Conservation (phyloP, 2,888 invertebrate genomes). For the Terebella lapidaria region DNA sequence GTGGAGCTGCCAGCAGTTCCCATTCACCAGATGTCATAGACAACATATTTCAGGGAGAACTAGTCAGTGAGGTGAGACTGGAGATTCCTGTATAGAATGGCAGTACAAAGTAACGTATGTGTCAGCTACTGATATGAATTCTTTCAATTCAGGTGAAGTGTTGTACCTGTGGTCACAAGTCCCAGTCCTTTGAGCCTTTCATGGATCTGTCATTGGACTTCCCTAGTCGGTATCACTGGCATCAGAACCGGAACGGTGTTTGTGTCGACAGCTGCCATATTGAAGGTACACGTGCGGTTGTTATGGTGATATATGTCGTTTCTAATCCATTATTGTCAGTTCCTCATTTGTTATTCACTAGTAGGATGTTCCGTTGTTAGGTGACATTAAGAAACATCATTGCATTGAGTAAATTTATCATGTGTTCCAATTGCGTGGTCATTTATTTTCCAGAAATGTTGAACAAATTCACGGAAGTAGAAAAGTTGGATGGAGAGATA, state of each 20-base stretch:
- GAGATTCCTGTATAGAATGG: background rate
- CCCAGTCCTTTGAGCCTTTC: conserved; percentile 43
- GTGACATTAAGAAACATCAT: too few species aligned
- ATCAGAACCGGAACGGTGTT: background rate
- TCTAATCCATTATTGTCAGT: background rate
- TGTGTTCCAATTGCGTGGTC: too few species aligned
- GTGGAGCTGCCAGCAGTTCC: background rate
- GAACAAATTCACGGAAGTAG: conserved; percentile 43
- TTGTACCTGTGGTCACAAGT: conserved; percentile 36
- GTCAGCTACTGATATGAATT: too few species aligned
- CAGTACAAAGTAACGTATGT: too few species aligned
- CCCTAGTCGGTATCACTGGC: conserved; percentile 39
- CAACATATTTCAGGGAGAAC: conserved; percentile 42
- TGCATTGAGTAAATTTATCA: too few species aligned
- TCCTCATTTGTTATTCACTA: too few species aligned
- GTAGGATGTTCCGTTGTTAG: too few species aligned
- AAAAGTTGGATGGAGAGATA: conserved; percentile 44
- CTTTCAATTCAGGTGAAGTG: conserved; percentile 43
- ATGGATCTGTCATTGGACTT: conserved; percentile 51
- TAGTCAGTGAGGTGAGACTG: conserved; percentile 41
- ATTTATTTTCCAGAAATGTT: conserved; percentile 48
- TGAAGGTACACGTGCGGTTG: conserved; percentile 11
- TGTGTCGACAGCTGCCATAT: conserved; percentile 13
- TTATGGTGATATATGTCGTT: too few species aligned
- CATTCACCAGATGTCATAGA: background rate